Evolutionary conservation across 2,113 vertebrate species (phyloP).

Genomic region (Haliaeetus leucogaster): DNA sequence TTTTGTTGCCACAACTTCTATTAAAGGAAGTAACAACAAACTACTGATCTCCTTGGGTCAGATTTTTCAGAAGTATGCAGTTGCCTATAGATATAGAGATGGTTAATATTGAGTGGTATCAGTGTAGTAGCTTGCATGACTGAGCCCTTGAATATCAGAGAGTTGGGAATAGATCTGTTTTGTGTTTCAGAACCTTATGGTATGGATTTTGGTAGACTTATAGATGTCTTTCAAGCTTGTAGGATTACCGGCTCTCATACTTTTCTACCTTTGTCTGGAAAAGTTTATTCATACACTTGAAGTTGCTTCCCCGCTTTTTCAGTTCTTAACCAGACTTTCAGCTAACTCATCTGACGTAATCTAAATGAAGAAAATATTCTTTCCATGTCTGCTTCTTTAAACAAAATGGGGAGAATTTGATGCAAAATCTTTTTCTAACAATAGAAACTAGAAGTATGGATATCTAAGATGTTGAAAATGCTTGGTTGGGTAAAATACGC

Average conservation of each 20-base stretch:
- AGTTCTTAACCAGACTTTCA: neutral
- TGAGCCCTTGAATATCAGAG: neutral
- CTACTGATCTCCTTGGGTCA: neutral
- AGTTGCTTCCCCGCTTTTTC: neutral
- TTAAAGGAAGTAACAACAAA: neutral
- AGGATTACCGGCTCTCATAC: neutral
- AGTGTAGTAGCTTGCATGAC: neutral
- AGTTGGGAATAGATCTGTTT: neutral
- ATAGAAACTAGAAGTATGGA: accelerated
- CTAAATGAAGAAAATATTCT: neutral
- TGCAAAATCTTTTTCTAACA: neutral
- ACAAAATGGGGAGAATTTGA: neutral
- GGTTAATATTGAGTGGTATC: neutral
- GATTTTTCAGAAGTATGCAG: neutral
- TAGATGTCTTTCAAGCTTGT: neutral
- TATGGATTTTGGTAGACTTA: neutral
- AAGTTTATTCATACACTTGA: neutral
- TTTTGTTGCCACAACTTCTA: neutral
- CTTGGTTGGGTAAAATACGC: neutral
- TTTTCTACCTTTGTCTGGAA: neutral
- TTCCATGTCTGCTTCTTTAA: neutral
- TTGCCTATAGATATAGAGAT: neutral
- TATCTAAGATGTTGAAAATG: neutral
- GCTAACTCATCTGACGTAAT: neutral
- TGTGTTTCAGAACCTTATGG: neutral